phyloP scores from a whole-genome alignment of 2,797 vertebrate genomes.

The Enteromius fasciolatus region DNA sequence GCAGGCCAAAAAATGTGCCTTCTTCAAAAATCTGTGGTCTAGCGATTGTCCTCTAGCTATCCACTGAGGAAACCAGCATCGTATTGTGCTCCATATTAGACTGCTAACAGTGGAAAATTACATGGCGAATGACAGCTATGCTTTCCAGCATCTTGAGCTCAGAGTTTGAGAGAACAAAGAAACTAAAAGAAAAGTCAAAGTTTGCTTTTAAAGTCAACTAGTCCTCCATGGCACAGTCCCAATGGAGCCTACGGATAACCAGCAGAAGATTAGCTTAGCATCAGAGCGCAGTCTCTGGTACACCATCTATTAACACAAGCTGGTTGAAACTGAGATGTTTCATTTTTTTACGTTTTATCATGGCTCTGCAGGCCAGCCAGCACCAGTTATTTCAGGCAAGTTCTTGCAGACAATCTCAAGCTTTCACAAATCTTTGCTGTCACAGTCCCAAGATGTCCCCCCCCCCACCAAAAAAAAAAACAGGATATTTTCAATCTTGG shows the following conservation, averaged over 20 bases:
- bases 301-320: conserved; percentile 60
- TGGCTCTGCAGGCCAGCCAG: conserved; percentile 72
- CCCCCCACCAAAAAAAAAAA: conserved; percentile 52
- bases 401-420: conserved; percentile 73
- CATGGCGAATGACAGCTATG: background rate
- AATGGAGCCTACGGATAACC: conserved; percentile 48
- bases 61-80: background rate
- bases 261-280: conserved; percentile 70
- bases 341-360: conserved; percentile 78
- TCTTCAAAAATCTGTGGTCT: background rate
- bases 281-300: conserved; percentile 54
- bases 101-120: background rate
- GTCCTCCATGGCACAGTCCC: conserved; percentile 55
- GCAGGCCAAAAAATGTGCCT: background rate
- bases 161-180: conserved; percentile 34
- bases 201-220: conserved; percentile 57
- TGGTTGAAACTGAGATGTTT: conserved; percentile 74
- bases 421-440: conserved; percentile 69
- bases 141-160: conserved; percentile 21
- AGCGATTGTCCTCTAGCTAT: background rate
- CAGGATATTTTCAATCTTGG: conserved; percentile 79
- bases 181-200: conserved; percentile 53
- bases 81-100: background rate
- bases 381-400: conserved; percentile 69
- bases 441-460: conserved; percentile 73